Base-by-base conservation (phyloP, 2,113 vertebrate species). In the Cynopterus brachyotis region DNA sequence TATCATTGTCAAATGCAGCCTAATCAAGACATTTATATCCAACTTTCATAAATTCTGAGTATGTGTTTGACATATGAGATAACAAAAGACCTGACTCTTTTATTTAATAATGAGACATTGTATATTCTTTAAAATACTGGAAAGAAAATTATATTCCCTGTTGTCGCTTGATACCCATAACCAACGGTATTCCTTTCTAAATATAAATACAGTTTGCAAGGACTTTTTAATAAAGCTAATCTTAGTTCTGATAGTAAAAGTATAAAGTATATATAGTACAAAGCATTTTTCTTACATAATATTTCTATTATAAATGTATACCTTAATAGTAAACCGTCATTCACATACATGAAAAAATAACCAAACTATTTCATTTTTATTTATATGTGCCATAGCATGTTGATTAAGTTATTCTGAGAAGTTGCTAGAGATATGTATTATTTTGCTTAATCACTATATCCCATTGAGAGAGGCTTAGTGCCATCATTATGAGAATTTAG, bases 1-100 rank as follows among this genome's bases (percentile, higher is more conserved):
- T 85, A 92, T 96, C 32, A 64, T 22, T 93, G 64, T 85, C 94
- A 89, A 73, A 42, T 89, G 35, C 96, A 95, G n/a, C 95, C 76
- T 22, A 86, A 64, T 69, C 35, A 59, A 95, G 19, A 6, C 70
- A 87, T 96, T 95, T 96, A 59, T 11, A 92, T 67, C 4, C 37
- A 96, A 40, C 0, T 83, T 97, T 93, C 90, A 37, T 70, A 50
- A 79, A 76, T 82, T 78, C 2, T 91, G 7, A 95, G 12, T 69
- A 90, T 82, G 20, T 57, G 17, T 57, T 50, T 83, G 42, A 66
- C 96, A 5, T 64, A 79, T 87, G 26, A 60, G 69, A 60, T 24
- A 24, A 88, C 79, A 96, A 85, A 1, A 83, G 24, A 95, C 5
- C 0, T 75, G 42, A 55, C 3, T 19, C 2, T 92, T 93, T 85